These are phyloP conservation scores for Sebastolobus alascanus DNA, from an alignment of 2,797 vertebrate species.

Conservation along the genomic window DNA sequence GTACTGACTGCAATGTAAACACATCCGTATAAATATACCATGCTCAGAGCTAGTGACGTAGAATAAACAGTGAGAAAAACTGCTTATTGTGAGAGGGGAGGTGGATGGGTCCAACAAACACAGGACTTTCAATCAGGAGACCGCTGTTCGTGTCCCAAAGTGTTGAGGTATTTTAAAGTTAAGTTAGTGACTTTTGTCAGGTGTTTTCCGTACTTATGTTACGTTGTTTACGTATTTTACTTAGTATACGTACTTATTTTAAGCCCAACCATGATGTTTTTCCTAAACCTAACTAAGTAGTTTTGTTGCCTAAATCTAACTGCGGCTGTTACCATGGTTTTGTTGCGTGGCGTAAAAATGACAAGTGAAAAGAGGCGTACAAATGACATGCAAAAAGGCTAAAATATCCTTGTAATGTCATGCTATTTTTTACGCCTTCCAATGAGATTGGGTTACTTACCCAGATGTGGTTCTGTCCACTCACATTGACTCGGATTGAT, in stretches of 20 bases:
- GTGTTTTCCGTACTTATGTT: background rate
- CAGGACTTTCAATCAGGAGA: background rate
- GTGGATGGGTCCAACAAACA: background rate
- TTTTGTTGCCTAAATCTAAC: background rate
- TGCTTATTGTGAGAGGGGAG: background rate
- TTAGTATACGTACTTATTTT: background rate
- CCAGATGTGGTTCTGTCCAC: background rate
- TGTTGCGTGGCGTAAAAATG: background rate
- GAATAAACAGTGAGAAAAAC: too few species aligned
- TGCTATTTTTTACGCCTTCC: background rate
- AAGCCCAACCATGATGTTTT: background rate
- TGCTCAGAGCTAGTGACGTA: background rate
- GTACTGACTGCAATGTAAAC: background rate
- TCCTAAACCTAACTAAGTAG: background rate
- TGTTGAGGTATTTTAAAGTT: background rate
- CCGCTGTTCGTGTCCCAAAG: background rate
- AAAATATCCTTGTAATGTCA: background rate
- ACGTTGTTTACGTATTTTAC: background rate
- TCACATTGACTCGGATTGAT: background rate
- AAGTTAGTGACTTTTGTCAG: background rate
- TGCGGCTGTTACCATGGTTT: background rate
- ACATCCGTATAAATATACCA: fast-evolving
- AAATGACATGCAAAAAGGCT: background rate
- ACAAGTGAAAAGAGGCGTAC: background rate
- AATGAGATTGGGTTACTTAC: background rate